Evolutionary conservation across 2,888 invertebrate genomes (phyloP), one percentile per base, ranked within the genome.

Genomic region (Eilema depressum): DNA sequence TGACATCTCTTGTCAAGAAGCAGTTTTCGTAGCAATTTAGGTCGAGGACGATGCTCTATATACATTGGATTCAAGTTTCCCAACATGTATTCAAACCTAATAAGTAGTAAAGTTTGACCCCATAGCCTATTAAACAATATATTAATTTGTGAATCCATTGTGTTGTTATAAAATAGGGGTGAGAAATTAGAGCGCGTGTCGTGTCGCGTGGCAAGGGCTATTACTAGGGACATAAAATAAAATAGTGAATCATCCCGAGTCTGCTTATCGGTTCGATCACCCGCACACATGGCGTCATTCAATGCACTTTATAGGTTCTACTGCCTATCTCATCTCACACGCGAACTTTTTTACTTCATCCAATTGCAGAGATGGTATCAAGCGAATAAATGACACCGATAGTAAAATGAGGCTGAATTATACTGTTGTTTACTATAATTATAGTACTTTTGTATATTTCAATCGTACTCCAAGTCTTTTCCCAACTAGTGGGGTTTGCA

Each of bases 241-340:
- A 86, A 77, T 77, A 84, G 84, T 89, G 88, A 88, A 83, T 89
- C 90, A 88, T 87, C 83, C 83, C 78, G 78, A 81, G 81, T 81
- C 77, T 76, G 76, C 80, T 86, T 86, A 88, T 87, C 85, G 78
- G 75, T 63, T 70, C 75, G 74, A 87, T 87, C 83, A 76, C 75
- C 75, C 69, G 74, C 85, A 77, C 91, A 91, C 86, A 90, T 91
- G 91, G 88, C 85, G 85, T 81, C 80, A 79, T 81, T 77, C 75
- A 79, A 83, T 80, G 83, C 84, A 83, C 78, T 86, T 82, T 85
- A 87, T 85, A 28, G 81, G 79, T 83, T 86, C 83, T 82, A 72
- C 83, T 77, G 75, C 77, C 76, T 76, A 77, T 76, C 77, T 78
- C 76, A 80, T 83, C 79, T 75, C 71, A 74, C 84, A 83, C 83